Conservation (phyloP, 2,113 vertebrate species). For the Oryzias celebensis region DNA sequence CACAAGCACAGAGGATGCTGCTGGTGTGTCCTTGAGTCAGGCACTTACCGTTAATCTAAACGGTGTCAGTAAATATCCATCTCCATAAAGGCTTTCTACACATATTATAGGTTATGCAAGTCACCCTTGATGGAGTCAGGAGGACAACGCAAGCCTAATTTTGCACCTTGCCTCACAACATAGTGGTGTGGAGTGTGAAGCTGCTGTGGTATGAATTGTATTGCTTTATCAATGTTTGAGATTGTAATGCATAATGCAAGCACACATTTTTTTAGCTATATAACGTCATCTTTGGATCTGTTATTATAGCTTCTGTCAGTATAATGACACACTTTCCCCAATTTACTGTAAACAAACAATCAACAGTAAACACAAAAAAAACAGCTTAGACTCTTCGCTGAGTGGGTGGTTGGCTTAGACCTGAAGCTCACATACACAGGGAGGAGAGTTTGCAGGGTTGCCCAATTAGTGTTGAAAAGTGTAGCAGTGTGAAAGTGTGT, state of each 20-base stretch:
- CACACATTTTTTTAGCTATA: slow-evolving; percentile 3
- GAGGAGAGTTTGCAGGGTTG: slow-evolving; percentile 68
- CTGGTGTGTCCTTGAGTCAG: slow-evolving; percentile 68
- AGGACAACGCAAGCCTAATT: slow-evolving; percentile 35
- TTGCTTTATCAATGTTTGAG: slow-evolving; percentile 49
- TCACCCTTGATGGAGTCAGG: slow-evolving; percentile 56
- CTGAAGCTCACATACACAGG: slow-evolving; percentile 48
- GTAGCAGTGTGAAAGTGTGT: slow-evolving; percentile 69
- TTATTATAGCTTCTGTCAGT: slow-evolving; percentile 33
- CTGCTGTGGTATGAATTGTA: slow-evolving; percentile 31
- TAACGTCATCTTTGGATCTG: slow-evolving; percentile 17
- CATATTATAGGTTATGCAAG: slow-evolving; percentile 58
- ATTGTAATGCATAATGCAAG: slow-evolving; percentile 21
- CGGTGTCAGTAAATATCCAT: slow-evolving; percentile 71
- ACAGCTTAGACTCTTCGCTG: slow-evolving; percentile 41
- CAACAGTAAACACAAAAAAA: slow-evolving; percentile 36
- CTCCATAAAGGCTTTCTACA: slow-evolving; percentile 60
- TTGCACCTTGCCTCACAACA: slow-evolving; percentile 21
- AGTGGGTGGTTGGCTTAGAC: slow-evolving; percentile 64
- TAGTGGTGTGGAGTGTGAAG: slow-evolving; percentile 41
- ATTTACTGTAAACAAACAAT: slow-evolving; percentile 28
- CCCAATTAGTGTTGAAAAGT: slow-evolving; percentile 80
- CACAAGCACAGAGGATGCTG: slow-evolving; percentile 38
- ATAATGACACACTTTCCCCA: slow-evolving; percentile 12
- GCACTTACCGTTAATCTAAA: slow-evolving; percentile 59